Evolutionary conservation across 2,888 invertebrate species (phyloP), one percentile per base, ranked within the genome.

Genomic region (Taenaris catops): DNA sequence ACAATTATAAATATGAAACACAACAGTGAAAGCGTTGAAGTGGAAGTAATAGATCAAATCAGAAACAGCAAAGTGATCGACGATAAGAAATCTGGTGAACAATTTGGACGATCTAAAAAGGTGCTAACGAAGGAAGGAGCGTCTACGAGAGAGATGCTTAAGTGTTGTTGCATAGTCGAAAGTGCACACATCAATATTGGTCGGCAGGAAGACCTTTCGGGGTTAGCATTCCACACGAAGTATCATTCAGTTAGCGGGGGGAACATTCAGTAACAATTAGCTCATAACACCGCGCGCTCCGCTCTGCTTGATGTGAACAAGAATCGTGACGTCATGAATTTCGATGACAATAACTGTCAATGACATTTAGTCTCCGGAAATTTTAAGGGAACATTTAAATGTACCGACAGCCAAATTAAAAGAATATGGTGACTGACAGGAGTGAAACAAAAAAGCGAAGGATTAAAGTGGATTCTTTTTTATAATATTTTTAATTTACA

Each of bases 51-150:
- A 9, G 23, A 18, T 12, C 20, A 19, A 24, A 16, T 16, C 12
- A 29, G 7, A 21, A 25, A 18, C 34, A 25, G 4, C 16, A 40
- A 43, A 49, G 46, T 45, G 43, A 53, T 60, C 65, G 71, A 74
- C 71, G 70, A 69, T 58, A 58, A 59, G 65, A 66, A 64, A 69
- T 68, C 71, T 61, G 59, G 47, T 18, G 39, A 62, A 48, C 51
- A 55, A 75, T 76, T 80, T 81, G 83, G 83, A 86, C 84, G 86
- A 84, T 79, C 84, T 83, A 81, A 63, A 83, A 84, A 83, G 81
- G 75, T 78, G 78, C 79, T 71, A 75, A 81, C 78, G 83, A 78
- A 87, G 81, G 78, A 81, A 86, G 84, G 84, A 84, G 84, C 83
- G 81, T 59, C 80, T 83, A 83, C 63, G 52, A 53, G 59, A 63